These are phyloP conservation scores for Nothoprocta perdicaria DNA, from an alignment of 2,113 vertebrate species.

Conservation along the genomic window DNA sequence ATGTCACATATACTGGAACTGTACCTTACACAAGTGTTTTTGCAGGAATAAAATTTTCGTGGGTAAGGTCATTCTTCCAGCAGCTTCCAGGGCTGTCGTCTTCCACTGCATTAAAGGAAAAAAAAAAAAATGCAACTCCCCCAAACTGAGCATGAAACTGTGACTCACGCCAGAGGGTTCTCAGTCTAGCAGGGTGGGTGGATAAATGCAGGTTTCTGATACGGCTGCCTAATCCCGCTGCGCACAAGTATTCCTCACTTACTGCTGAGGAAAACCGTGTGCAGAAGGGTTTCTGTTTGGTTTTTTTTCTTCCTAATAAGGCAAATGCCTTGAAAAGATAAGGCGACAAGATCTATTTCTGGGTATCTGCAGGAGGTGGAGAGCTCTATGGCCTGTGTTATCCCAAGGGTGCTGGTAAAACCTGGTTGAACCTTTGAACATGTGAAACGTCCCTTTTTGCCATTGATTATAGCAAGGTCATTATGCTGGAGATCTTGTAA, in stretches of 20 bases:
- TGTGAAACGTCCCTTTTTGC: neutral
- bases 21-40: neutral
- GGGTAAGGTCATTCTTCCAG: neutral
- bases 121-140: neutral
- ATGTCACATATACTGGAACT: neutral
- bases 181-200: neutral
- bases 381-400: neutral
- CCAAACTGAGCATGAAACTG: neutral
- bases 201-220: slow-evolving; percentile 16
- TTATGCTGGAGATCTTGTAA: neutral
- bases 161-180: neutral
- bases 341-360: neutral
- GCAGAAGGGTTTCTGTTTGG: neutral
- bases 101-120: neutral
- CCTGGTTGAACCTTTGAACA: neutral
- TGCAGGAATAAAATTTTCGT: neutral
- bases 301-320: neutral
- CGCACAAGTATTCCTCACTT: neutral
- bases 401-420: neutral
- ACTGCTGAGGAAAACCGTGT: neutral
- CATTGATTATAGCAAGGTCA: neutral
- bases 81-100: neutral
- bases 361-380: neutral
- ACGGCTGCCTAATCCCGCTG: neutral
- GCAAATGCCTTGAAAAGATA: neutral